Percentiles rank a stretch among this genome's conserved stretches.
Evolutionary conservation across 2,113 vertebrate genomes (phyloP).

Genomic region (Laterallus jamaicensis): DNA sequence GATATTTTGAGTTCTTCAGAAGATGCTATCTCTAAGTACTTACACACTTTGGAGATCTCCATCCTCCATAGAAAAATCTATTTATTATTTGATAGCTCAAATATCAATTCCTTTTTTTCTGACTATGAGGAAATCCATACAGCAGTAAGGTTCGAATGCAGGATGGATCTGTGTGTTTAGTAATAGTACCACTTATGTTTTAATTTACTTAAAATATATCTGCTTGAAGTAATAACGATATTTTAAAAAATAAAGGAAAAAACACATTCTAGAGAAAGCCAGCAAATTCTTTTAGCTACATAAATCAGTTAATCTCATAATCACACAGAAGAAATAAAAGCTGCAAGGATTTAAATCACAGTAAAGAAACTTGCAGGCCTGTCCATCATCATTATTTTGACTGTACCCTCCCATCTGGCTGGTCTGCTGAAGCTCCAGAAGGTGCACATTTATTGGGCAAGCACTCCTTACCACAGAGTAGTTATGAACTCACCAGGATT

Average conservation of each 20-base stretch:
- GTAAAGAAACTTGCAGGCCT: neutral
- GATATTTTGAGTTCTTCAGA: neutral
- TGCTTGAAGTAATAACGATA: neutral
- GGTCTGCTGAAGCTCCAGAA: neutral
- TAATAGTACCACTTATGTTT: neutral
- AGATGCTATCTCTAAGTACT: neutral
- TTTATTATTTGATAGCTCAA: neutral
- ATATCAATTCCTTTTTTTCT: neutral
- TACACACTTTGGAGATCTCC: neutral
- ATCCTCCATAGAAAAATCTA: neutral
- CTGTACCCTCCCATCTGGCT: neutral
- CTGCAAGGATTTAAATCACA: neutral
- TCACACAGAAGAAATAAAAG: neutral
- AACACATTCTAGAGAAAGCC: neutral
- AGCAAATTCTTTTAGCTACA: neutral
- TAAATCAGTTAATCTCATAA: neutral
- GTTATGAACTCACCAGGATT: neutral
- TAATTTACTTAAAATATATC: neutral
- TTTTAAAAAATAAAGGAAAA: neutral
- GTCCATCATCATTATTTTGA: neutral
- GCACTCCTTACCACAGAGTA: too few species aligned
- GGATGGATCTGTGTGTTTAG: neutral
- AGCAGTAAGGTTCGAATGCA: neutral
- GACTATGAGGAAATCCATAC: neutral
- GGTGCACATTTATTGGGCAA: neutral